Percentiles rank a stretch among this genome's conserved stretches.
Conservation (phyloP, 2,797 vertebrate species). For the Staurois parvus region DNA sequence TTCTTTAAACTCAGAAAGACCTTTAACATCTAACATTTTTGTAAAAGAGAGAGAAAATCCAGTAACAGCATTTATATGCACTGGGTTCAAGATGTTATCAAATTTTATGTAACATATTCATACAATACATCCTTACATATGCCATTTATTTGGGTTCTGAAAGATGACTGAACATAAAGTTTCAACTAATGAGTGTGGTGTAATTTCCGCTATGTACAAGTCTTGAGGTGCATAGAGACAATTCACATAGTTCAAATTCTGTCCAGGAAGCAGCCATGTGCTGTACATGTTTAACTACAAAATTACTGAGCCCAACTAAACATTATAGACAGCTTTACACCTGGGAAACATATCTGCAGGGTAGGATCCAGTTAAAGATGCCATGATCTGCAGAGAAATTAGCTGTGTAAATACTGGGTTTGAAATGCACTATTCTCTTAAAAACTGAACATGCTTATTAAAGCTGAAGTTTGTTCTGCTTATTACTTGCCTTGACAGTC, state of each 20-base stretch:
- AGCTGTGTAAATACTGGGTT: slow-evolving; percentile 48
- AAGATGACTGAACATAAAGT: slow-evolving; percentile 18
- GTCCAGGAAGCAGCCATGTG: slow-evolving; percentile 53
- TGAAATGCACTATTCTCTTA: not conserved
- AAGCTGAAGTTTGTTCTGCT: too few relatives aligned
- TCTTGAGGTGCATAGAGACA: slow-evolving; percentile 62
- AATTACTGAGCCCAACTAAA: slow-evolving; percentile 60
- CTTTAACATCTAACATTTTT: too few relatives aligned
- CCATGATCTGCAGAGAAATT: slow-evolving; percentile 60
- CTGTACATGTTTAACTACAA: slow-evolving; percentile 51
- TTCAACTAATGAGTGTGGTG: slow-evolving; percentile 35
- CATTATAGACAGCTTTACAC: slow-evolving; percentile 65
- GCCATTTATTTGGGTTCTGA: not conserved
- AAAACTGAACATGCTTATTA: too few relatives aligned
- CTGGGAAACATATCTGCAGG: slow-evolving; percentile 65
- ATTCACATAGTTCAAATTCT: slow-evolving; percentile 70
- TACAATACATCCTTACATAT: not conserved
- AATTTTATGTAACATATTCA: too few relatives aligned
- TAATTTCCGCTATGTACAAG: slow-evolving; percentile 65
- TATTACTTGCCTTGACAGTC: too few relatives aligned
- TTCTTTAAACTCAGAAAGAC: too few relatives aligned
- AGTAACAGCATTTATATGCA: too few relatives aligned
- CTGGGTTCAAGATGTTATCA: too few relatives aligned
- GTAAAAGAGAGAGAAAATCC: too few relatives aligned
- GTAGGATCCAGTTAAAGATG: slow-evolving; percentile 54